Evolutionary conservation across 1,140 invertebrate genomes (phyloP), one percentile per base, ranked within the genome.

Genomic region (Hypsibius dujardini): DNA sequence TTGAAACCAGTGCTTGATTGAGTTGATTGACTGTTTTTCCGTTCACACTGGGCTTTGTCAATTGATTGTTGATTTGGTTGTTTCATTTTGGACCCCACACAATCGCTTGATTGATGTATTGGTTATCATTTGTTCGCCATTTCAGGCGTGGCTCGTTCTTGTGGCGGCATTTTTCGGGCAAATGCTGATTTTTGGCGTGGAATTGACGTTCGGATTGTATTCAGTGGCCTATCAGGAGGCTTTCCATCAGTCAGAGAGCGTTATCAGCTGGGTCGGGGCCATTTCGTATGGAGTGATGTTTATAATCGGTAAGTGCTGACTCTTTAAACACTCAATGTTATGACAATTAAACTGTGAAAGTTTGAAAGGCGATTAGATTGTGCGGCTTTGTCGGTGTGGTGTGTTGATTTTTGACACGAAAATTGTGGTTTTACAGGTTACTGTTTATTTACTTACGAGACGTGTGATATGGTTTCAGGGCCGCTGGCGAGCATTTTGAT

Each of bases 221-320:
- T 67, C 3, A 7, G 62, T 7, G 12, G 7, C 7, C 62, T 67
- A 42, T 42, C 42, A 67, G 62, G 42, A 67, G 42, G 42, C 7
- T 67, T 67, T 42, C 62, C 62, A 42, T 3, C 42, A 67, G 12
- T 3, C 12, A 3, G 7, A 12, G 12, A 67, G 62, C 3, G 62
- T 14, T 7, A 42, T 67, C 3, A 3, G 3, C 3, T 67, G 62
- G 62, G 45, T 67, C 42, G 62, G 62, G 45, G 7, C 62, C 7
- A 7, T 67, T 7, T 7, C 62, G 7, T 67, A 67, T 67, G 62
- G 62, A 7, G 42, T 67, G 7, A 67, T 67, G 62, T 67, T 67
- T 67, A 3, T 67, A 42, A 67, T 42, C 7, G 62, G 62, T 67
- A 42, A 67, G 7, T 42, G 3, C 12, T 67, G 7, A 67, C 3